phyloP scores from a whole-genome alignment of 2,888 invertebrate species.

The Tromatobia lineatoria region DNA sequence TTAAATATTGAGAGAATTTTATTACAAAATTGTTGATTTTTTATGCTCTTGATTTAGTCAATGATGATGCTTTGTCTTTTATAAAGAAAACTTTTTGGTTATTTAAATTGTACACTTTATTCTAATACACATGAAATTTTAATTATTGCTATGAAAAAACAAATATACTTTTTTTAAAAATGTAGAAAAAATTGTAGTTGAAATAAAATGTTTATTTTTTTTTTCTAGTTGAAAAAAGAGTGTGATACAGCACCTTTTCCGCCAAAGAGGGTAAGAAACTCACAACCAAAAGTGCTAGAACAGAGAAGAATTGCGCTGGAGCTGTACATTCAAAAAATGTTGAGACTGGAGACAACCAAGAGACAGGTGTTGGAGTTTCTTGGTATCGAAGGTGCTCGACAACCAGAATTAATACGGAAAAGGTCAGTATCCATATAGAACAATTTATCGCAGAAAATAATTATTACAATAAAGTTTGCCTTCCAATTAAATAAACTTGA shows the following conservation, averaged over 20 bases:
- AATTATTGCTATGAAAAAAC: too few species aligned
- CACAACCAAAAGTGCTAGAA: constrained; percentile 87
- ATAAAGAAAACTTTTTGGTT: too few species aligned
- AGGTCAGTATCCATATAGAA: constrained; percentile 20
- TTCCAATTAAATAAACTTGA: too few species aligned
- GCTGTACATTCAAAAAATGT: constrained; percentile 86
- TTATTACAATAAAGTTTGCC: not conserved
- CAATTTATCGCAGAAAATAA: not conserved
- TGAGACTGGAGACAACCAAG: constrained; percentile 84
- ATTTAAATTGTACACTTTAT: too few species aligned
- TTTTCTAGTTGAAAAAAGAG: constrained; percentile 86
- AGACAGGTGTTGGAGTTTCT: constrained; percentile 85
- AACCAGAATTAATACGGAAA: constrained; percentile 51
- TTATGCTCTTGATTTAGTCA: too few species aligned
- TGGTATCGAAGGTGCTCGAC: constrained; percentile 80
- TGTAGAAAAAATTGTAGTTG: too few species aligned
- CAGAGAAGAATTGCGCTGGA: constrained; percentile 87
- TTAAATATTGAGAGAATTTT: too few species aligned
- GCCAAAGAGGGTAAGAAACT: constrained; percentile 87
- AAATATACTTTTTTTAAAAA: too few species aligned
- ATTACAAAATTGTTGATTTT: too few species aligned
- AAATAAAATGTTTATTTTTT: constrained; percentile 10
- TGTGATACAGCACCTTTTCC: constrained; percentile 87
- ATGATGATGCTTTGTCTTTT: too few species aligned
- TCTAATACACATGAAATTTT: too few species aligned